Evolutionary conservation across 2,888 invertebrate species (phyloP).

Genomic region (Eledona agricola): DNA sequence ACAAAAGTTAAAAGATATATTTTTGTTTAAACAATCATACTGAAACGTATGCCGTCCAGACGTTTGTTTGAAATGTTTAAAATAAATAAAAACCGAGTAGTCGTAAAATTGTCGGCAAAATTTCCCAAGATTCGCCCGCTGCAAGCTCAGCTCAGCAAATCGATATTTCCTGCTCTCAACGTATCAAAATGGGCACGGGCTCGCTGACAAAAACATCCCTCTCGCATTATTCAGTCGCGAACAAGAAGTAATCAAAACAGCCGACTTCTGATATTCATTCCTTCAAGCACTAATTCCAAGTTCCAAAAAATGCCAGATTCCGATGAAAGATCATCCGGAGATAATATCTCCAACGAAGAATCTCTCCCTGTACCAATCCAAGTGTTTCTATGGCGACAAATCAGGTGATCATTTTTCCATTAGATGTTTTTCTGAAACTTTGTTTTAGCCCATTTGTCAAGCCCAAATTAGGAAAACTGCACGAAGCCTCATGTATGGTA

Average conservation of each 20-base stretch:
- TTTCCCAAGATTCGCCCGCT: not conserved
- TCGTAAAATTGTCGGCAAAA: no score
- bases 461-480: slow-evolving; percentile 93
- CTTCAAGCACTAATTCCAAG: not conserved
- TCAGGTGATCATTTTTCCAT: slow-evolving; percentile 67
- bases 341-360: slow-evolving; percentile 29
- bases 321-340: slow-evolving; percentile 20
- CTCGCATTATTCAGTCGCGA: not conserved
- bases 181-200: slow-evolving; percentile 18
- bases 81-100: no score
- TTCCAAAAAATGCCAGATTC: slow-evolving; percentile 7
- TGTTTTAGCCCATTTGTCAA: slow-evolving; percentile 90
- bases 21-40: no score
- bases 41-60: no score
- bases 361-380: slow-evolving; percentile 94
- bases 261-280: not conserved
- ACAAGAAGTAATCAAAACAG: not conserved
- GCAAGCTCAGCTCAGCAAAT: slow-evolving; percentile 11
- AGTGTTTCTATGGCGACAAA: slow-evolving; percentile 96
- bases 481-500: slow-evolving; percentile 98
- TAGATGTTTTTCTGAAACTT: slow-evolving; percentile 8
- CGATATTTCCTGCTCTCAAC: slow-evolving; percentile 13
- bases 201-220: not conserved
- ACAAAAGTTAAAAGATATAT: no score
- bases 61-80: no score